These are phyloP conservation scores for Balanococcus diminutus DNA, from an alignment of 2,888 invertebrate genomes.

Conservation along the genomic window DNA sequence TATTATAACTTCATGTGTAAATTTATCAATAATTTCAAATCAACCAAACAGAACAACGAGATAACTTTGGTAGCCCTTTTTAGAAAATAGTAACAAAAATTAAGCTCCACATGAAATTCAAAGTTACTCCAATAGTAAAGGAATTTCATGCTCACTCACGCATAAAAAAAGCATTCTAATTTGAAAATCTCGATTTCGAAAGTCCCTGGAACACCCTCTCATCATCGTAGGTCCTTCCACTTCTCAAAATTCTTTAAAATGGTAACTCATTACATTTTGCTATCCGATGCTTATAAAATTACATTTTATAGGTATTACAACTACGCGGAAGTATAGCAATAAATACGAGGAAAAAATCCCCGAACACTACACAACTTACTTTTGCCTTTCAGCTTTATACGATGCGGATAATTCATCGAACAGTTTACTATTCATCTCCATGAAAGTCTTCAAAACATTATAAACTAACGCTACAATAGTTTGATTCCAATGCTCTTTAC, in stretches of 20 bases:
- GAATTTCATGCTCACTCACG: too few relatives aligned
- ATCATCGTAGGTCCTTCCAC: background rate
- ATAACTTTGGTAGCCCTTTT: too few relatives aligned
- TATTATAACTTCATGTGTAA: too few relatives aligned
- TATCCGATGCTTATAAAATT: background rate
- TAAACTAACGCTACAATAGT: slow-evolving; percentile 99
- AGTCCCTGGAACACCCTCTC: too few relatives aligned
- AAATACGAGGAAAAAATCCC: background rate
- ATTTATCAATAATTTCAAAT: too few relatives aligned
- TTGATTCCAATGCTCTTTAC: slow-evolving; percentile 99
- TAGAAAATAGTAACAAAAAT: too few relatives aligned
- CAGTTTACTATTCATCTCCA: slow-evolving; percentile 99
- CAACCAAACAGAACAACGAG: too few relatives aligned
- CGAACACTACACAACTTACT: slow-evolving; percentile 72
- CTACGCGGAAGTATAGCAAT: background rate
- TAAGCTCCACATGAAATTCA: too few relatives aligned
- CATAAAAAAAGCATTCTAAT: background rate
- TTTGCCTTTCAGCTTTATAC: slow-evolving; percentile 98
- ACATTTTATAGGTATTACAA: background rate
- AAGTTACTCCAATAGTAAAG: too few relatives aligned
- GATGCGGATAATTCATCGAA: slow-evolving; percentile 98
- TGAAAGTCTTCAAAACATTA: slow-evolving; percentile 99
- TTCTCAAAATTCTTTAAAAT: background rate
- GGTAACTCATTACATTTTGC: background rate
- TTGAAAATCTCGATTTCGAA: background rate